Evolutionary conservation across 2,113 vertebrate species (phyloP).

Genomic region (Acanthisitta chloris): DNA sequence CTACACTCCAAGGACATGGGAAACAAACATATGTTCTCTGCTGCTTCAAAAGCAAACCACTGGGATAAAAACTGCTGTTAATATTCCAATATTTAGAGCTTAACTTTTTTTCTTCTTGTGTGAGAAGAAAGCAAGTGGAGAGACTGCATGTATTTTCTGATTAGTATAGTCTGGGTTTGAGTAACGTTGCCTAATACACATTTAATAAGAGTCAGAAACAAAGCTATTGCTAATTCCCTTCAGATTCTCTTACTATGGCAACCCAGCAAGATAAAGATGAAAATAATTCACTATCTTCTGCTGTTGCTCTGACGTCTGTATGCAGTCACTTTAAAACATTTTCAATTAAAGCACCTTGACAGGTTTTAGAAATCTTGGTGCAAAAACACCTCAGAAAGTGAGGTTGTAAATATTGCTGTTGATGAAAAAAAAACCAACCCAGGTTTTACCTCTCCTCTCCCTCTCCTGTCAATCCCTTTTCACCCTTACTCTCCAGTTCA

Average conservation of each 20-base stretch:
- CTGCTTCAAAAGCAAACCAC: neutral
- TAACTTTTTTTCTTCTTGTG: neutral
- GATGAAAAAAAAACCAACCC: neutral
- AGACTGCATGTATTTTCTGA: constrained; percentile 22
- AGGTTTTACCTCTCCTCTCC: neutral
- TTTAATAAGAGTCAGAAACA: constrained; percentile 30
- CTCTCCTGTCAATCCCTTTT: constrained; percentile 1
- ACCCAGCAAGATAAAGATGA: constrained; percentile 36
- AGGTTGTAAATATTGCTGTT: neutral
- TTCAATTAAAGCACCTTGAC: constrained; percentile 29
- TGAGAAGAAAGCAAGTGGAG: constrained; percentile 14
- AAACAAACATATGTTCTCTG: neutral
- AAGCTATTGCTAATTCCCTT: constrained; percentile 32
- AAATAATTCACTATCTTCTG: constrained; percentile 35
- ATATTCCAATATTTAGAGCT: neutral
- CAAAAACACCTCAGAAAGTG: neutral
- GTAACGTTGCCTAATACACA: constrained; percentile 36
- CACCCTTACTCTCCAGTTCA: neutral
- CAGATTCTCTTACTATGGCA: constrained; percentile 26
- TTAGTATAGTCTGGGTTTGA: neutral
- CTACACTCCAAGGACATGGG: neutral
- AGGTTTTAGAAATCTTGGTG: constrained; percentile 38
- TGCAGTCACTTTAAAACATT: neutral
- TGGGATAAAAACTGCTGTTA: neutral
- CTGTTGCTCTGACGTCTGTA: neutral